phyloP scores from a whole-genome alignment of 2,113 vertebrate species.

The Colaptes auratus region DNA sequence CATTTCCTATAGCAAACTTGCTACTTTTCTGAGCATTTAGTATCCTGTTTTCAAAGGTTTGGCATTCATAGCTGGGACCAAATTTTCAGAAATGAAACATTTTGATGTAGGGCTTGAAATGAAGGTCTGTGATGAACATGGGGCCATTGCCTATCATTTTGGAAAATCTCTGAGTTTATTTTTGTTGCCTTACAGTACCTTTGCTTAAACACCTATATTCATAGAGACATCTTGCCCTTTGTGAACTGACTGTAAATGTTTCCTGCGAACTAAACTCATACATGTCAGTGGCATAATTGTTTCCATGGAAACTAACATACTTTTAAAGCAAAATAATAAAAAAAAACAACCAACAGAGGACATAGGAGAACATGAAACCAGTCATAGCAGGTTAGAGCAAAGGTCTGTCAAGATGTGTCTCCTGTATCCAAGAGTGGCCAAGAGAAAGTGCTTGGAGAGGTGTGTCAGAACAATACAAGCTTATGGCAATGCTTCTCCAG shows the following conservation, averaged over 20 bases:
- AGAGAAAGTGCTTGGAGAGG: background rate
- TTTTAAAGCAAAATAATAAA: conserved; percentile 39
- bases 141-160: background rate
- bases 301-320: conserved; percentile 42
- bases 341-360: background rate
- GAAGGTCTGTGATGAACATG: background rate
- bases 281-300: conserved; percentile 13
- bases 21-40: background rate
- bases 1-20: background rate
- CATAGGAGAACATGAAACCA: background rate
- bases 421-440: background rate
- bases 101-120: background rate
- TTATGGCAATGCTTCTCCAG: background rate
- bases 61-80: background rate
- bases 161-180: background rate
- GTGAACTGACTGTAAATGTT: conserved; percentile 4
- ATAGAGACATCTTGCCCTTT: background rate
- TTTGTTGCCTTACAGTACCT: background rate
- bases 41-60: background rate
- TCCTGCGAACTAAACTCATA: conserved; percentile 24
- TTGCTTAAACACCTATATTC: conserved; percentile 5
- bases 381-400: conserved; percentile 14
- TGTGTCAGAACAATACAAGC: background rate
- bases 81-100: background rate
- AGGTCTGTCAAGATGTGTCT: background rate